Base-by-base conservation (phyloP, 1,140 invertebrate genomes). In the Delia radicum region DNA sequence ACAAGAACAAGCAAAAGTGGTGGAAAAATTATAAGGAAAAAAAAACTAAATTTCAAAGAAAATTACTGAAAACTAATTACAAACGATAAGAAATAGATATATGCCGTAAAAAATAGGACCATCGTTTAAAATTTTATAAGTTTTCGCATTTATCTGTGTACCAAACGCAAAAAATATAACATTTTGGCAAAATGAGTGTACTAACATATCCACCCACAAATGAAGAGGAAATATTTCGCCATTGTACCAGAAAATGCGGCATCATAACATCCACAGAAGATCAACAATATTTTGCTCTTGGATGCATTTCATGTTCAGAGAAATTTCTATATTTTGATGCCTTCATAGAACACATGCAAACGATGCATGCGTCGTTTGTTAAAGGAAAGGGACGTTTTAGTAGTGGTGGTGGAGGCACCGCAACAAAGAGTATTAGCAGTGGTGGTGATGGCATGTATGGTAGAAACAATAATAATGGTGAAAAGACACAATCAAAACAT, bases 301-400 rank as follows among this genome's bases (percentile, higher is more conserved):
- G 81, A 27, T 85, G 83, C 61, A 79, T 79, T 7, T 80, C 79
- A 61, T 85, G 83, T 77, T 78, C 79, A 67, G 81, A 83, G 18
- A 85, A 83, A 78, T 85, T 85, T 77, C 80, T 83, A 12, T 85
- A 85, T 74, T 85, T 85, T 69, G 83, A 85, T 79, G 82, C 83
- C 13, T 85, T 84, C 42, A 85, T 85, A 21, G 79, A 81, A 6
- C 83, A 85, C 76, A 84, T 85, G 80, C 83, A 85, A 75, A 84
- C 81, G 2, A 77, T 79, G 63, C 83, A 85, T 78, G 37, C 18
- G 8, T 7, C 72, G 12, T 67, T 69, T 33, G 21, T 27, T 13
- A 69, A 71, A 46, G 63, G 62, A 12, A 3, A 48, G 37, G 24
- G 37, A 65, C 13, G n/a, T n/a, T n/a, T n/a, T n/a, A n/a, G n/a